Conservation (phyloP, 2,888 invertebrate genomes). For the Baronia brevicornis region DNA sequence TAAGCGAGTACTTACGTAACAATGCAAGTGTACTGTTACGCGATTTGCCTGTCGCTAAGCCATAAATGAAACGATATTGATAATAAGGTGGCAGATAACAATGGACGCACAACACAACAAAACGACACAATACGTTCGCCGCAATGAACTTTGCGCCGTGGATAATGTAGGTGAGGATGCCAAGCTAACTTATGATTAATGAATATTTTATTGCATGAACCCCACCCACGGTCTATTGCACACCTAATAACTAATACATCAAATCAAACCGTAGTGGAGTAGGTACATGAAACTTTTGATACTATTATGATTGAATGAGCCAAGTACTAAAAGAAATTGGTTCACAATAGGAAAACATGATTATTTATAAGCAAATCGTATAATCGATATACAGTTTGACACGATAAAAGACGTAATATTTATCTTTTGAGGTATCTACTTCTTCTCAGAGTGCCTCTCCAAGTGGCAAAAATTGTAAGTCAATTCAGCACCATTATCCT, state of each 20-base stretch:
- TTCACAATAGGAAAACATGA: too few relatives aligned
- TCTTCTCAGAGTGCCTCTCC: too few relatives aligned
- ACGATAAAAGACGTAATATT: too few relatives aligned
- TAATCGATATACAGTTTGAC: too few relatives aligned
- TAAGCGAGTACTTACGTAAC: slow-evolving; percentile 14
- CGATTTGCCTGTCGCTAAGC: slow-evolving; percentile 22
- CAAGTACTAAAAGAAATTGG: too few relatives aligned
- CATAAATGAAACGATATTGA: slow-evolving; percentile 17
- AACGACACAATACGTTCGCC: slow-evolving; percentile 27
- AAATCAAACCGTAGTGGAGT: slow-evolving; percentile 18
- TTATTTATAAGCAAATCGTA: too few relatives aligned
- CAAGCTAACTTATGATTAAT: slow-evolving; percentile 58
- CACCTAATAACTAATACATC: slow-evolving; percentile 16
- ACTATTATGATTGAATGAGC: slow-evolving; percentile 26
- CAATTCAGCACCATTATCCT: too few relatives aligned
- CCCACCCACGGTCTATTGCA: slow-evolving; percentile 35
- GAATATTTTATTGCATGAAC: slow-evolving; percentile 63
- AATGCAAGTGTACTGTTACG: slow-evolving; percentile 22
- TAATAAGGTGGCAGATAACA: slow-evolving; percentile 24
- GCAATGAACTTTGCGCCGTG: slow-evolving; percentile 32
- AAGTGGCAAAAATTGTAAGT: too few relatives aligned
- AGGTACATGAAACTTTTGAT: slow-evolving; percentile 26
- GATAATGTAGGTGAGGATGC: slow-evolving; percentile 35
- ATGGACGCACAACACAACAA: slow-evolving; percentile 26
- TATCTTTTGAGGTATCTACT: too few relatives aligned